Base-by-base conservation (phyloP, 1,140 invertebrate genomes). In the Hyles vespertilio region DNA sequence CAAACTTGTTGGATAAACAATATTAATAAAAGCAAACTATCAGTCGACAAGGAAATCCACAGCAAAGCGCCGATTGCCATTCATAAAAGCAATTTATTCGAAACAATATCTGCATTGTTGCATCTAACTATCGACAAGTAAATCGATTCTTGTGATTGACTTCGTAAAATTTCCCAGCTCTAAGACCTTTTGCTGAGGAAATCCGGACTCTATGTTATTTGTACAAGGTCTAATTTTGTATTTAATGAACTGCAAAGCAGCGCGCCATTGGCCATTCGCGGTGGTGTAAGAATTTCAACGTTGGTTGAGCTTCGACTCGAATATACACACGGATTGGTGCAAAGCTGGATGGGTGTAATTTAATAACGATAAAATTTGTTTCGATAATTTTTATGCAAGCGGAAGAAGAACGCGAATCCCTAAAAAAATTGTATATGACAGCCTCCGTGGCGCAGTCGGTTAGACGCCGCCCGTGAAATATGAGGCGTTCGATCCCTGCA, bases 251-350 rank as follows among this genome's bases (percentile, higher is more conserved):
- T 63, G 36, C 5, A 45, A 48, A 54, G 22, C 12, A 43, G 61
- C 51, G 56, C 56, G 57, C 53, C 53, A 69, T 67, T 71, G 63
- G 61, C 63, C 55, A 58, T 67, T 63, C 56, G 59, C 59, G 61
- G 54, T 61, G 60, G 63, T 75, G 67, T 67, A 67, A 70, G 63
- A 68, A 70, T 69, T 70, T 72, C 65, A 72, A 63, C 70, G 63
- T 51, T 72, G 54, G 62, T 58, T 58, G 62, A 67, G 63, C 53
- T 62, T 58, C 46, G 51, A 67, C 55, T 67, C 33, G 51, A 34
- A 32, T 54, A 51, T 65, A 48, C 40, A 51, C 61, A 36, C 54
- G 49, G 61, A 63, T 50, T 55, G 8, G 50, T 10, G 50, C 2
- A n/a, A 11, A 5, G 3, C 22, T 51, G 32, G 50, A 51, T 51